Percentiles rank a stretch among this genome's conserved stretches.
Conservation (phyloP, 1,140 invertebrate genomes). For the Heliconius nattereri region DNA sequence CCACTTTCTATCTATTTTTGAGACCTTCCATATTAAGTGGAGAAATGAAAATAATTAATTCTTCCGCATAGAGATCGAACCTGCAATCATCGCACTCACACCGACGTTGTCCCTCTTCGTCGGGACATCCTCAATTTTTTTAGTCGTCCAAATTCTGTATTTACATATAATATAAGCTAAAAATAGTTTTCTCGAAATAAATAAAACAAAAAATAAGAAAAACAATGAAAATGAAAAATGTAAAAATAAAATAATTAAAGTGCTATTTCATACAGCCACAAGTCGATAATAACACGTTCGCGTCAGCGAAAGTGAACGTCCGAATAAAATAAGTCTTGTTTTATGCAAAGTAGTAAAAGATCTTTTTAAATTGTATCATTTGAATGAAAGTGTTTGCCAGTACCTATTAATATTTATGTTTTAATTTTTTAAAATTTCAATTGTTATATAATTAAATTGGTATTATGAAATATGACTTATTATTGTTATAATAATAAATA, state of each 20-base stretch:
- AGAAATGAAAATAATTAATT: no score
- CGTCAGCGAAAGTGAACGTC: slow-evolving; percentile 35
- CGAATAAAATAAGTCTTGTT: slow-evolving; percentile 17
- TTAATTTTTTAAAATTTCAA: background rate
- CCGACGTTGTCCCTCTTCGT: no score
- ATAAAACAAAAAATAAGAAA: background rate
- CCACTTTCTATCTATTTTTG: no score
- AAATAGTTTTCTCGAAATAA: no score
- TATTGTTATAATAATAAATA: background rate
- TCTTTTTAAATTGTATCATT: background rate
- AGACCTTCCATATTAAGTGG: no score
- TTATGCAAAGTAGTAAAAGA: slow-evolving; percentile 27
- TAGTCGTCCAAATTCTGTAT: no score
- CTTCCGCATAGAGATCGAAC: no score
- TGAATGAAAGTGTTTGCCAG: slow-evolving; percentile 8
- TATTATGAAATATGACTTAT: background rate
- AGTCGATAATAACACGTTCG: slow-evolving; percentile 21
- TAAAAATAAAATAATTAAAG: background rate
- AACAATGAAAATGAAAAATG: background rate
- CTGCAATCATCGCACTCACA: no score
- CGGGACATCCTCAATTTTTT: no score
- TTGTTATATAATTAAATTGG: background rate
- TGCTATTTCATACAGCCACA: slow-evolving; percentile 13
- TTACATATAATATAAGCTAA: no score
- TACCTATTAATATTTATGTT: background rate